phyloP scores from a whole-genome alignment of 2,113 vertebrate species.

The Lamprotornis superbus region DNA sequence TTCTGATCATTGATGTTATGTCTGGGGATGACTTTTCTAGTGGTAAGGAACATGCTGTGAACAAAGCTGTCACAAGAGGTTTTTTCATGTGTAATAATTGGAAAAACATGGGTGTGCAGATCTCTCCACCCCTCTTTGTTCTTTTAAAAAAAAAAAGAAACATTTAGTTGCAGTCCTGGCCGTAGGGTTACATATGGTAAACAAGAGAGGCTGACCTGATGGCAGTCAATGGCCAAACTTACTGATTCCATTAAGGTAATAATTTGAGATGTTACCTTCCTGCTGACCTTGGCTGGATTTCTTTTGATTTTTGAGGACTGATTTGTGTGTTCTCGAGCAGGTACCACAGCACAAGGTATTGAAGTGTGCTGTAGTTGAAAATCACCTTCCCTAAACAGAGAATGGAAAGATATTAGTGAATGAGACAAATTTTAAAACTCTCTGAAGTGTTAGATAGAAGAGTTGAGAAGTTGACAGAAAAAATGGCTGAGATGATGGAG shows the following conservation, averaged over 20 bases:
- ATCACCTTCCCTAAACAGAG: not conserved
- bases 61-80: not conserved
- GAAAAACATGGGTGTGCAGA: not conserved
- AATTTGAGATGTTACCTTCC: not conserved
- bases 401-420: not conserved
- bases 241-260: not conserved
- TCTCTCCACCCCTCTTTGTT: too few relatives aligned
- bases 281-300: not conserved
- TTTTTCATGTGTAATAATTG: not conserved
- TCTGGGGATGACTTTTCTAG: not conserved
- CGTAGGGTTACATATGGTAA: not conserved
- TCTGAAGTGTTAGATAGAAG: not conserved
- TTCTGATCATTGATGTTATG: not conserved
- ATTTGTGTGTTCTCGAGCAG: not conserved
- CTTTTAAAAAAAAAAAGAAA: not conserved
- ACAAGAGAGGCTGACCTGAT: not conserved
- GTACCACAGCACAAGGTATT: not conserved
- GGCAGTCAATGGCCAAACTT: not conserved
- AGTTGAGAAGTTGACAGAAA: not conserved
- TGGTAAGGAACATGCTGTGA: not conserved
- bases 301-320: not conserved
- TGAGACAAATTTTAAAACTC: not conserved
- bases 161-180: not conserved
- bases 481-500: not conserved
- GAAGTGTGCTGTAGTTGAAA: not conserved